Percentiles rank a stretch among this genome's conserved stretches.
Evolutionary conservation across 2,888 invertebrate genomes (phyloP).

Genomic region (Zygogramma bicolorata): DNA sequence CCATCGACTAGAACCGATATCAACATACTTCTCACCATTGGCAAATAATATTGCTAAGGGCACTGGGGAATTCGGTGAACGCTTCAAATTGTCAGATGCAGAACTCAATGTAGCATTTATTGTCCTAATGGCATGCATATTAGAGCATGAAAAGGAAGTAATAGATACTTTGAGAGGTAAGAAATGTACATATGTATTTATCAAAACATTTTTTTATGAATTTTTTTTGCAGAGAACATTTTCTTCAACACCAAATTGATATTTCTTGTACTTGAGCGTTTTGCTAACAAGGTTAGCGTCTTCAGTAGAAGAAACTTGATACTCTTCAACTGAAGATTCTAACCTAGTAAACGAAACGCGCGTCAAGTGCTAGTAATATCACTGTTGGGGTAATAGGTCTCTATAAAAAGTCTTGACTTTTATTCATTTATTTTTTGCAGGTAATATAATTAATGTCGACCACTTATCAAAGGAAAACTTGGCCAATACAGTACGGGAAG

Average conservation of each 20-base stretch:
- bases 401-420: too few relatives aligned
- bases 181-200: not conserved
- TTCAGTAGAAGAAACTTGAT: too few relatives aligned
- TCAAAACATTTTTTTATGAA: not conserved
- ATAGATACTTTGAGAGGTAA: constrained; percentile 48
- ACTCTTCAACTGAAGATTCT: too few relatives aligned
- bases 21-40: constrained; percentile 46
- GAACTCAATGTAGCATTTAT: constrained; percentile 48
- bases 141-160: constrained; percentile 47
- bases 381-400: too few relatives aligned
- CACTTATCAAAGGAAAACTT: constrained; percentile 48
- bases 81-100: constrained; percentile 35
- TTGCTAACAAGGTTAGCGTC: too few relatives aligned
- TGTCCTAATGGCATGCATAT: constrained; percentile 52
- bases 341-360: too few relatives aligned
- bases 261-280: too few relatives aligned
- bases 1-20: constrained; percentile 45
- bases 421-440: not conserved
- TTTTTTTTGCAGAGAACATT: too few relatives aligned
- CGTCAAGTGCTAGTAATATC: too few relatives aligned
- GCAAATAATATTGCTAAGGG: constrained; percentile 28
- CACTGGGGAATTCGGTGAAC: constrained; percentile 3
- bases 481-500: constrained; percentile 28
- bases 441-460: constrained; percentile 45
- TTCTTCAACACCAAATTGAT: too few relatives aligned